These are phyloP conservation scores for Suncus etruscus DNA, from an alignment of 2,113 vertebrate species.

Conservation along the genomic window DNA sequence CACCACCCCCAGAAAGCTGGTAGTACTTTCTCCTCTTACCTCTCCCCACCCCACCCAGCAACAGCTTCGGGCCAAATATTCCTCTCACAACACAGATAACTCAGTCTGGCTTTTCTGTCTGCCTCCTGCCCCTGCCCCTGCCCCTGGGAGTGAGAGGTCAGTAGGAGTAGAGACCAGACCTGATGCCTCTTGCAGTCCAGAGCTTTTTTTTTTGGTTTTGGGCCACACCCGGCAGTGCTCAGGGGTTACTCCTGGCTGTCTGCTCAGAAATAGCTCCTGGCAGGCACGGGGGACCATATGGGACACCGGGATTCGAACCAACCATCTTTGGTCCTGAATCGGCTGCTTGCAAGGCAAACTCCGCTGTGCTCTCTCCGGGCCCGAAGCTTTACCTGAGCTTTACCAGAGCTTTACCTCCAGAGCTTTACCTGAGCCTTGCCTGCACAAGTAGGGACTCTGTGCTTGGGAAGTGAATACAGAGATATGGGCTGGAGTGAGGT, in stretches of 20 bases:
- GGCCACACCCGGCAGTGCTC: too few relatives aligned
- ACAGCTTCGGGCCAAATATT: constrained; percentile 8
- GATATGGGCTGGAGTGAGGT: neutral
- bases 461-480: neutral
- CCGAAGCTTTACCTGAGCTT: too few relatives aligned
- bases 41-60: neutral
- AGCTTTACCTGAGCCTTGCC: neutral
- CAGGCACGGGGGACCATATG: too few relatives aligned
- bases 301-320: too few relatives aligned
- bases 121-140: neutral
- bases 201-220: too few relatives aligned
- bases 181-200: neutral
- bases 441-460: neutral
- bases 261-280: too few relatives aligned
- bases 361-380: too few relatives aligned
- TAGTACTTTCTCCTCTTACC: neutral
- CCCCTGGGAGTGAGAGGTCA: neutral
- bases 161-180: neutral
- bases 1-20: constrained; percentile 4
- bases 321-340: too few relatives aligned
- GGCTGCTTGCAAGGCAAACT: too few relatives aligned
- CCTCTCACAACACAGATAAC: constrained; percentile 44
- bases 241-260: too few relatives aligned
- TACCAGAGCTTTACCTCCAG: too few relatives aligned
- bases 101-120: constrained; percentile 40